Base-by-base conservation (phyloP, 2,888 invertebrate genomes). In the Cantharis flavilabris region DNA sequence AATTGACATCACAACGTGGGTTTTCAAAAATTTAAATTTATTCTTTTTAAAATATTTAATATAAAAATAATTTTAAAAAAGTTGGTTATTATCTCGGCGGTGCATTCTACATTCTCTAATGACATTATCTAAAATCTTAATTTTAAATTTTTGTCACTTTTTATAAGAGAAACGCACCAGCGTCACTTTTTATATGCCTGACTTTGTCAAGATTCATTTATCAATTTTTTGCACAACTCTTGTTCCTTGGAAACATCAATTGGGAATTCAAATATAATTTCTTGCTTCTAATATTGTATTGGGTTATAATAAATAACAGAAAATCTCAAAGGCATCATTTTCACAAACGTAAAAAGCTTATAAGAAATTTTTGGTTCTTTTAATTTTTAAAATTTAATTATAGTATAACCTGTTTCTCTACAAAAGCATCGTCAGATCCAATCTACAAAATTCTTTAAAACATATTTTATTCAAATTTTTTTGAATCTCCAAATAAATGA, bases 121-220 rank as follows among this genome's bases (percentile, higher is more conserved):
- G 49, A 49, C 49, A 9, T 49, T 49, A 49, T 49, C 49, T 49
- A 49, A 49, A 49, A 49, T 49, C 49, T 49, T 49, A 49, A 49
- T 49, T 49, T 49, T 49, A 49, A 49, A 49, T 49, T 49, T 49
- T 49, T 49, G 49, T 49, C 49, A 49, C 49, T 49, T 49, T 49
- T 49, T 49, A 49, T 49, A 49, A 49, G 49, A 7, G 49, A 49
- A 49, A 49, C 20, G 23, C 23, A 67, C 26, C 20, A 67, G 65
- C 65, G 13, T 67, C 65, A 67, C 20, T 67, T 67, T 67, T 67
- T 67, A 67, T 67, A 13, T 26, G 65, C 23, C 65, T 67, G 65
- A 67, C 20, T 67, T 67, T 67, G 65, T 67, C 65, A 23, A 67
- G 23, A 67, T 67, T 67, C 65, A 67, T 67, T 67, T 67, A 67